phyloP scores from a whole-genome alignment of 1,140 invertebrate species.

The Anagrus nilaparvatae region DNA sequence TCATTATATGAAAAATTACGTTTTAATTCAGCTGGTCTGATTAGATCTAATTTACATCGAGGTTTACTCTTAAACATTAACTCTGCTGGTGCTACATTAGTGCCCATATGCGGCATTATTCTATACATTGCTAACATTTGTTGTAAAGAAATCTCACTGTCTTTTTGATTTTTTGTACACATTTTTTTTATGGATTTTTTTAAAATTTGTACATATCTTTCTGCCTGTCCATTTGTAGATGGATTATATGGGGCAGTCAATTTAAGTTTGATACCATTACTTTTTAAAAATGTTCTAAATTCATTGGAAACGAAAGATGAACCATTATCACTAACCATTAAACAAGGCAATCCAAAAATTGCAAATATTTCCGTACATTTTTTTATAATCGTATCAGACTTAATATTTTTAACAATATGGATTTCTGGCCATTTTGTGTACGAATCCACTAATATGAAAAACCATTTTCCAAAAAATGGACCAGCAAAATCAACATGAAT shows the following conservation, averaged over 20 bases:
- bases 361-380: conserved; percentile 10
- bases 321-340: conserved; percentile 21
- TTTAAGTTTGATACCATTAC: conserved; percentile 25
- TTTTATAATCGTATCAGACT: conserved; percentile 15
- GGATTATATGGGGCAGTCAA: conserved; percentile 27
- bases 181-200: conserved; percentile 25
- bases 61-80: no score
- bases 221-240: conserved; percentile 28
- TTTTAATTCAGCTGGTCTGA: no score
- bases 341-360: conserved; percentile 17
- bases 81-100: no score
- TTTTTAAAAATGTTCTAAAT: conserved; percentile 20
- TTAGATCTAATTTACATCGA: no score
- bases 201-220: conserved; percentile 27
- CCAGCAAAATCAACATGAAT: conserved; percentile 25
- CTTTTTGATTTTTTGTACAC: no score
- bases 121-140: no score
- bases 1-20: no score
- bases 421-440: background rate
- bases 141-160: no score
- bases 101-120: no score
- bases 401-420: conserved; percentile 1
- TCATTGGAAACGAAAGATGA: conserved; percentile 19
- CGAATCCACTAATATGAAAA: background rate
- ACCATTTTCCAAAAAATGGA: background rate